Evolutionary conservation across 2,113 vertebrate species (phyloP).

Genomic region (Anolis sagrei): DNA sequence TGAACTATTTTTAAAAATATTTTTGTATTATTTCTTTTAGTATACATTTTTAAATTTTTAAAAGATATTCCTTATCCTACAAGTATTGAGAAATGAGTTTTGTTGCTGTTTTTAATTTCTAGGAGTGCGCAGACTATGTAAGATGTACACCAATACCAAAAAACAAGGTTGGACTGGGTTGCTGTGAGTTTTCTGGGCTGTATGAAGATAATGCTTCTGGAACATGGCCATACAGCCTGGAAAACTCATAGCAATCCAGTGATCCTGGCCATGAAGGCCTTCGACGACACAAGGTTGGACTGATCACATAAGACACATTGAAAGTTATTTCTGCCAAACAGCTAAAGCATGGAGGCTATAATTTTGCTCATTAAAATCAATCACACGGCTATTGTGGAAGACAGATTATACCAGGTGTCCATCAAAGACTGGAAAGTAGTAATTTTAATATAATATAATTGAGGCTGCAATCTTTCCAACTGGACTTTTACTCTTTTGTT

Average conservation of each 20-base stretch:
- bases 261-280: no score
- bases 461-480: background rate
- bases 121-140: background rate
- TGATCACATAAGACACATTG: background rate
- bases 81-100: no score
- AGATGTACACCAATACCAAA: background rate
- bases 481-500: background rate
- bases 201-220: no score
- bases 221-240: no score
- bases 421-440: background rate
- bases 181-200: no score
- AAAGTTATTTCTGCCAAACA: background rate
- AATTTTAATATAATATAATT: background rate
- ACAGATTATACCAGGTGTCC: background rate
- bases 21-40: no score
- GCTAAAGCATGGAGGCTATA: background rate
- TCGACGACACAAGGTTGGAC: background rate
- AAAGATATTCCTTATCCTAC: no score
- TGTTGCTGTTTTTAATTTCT: no score
- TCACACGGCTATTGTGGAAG: background rate
- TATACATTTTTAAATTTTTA: no score
- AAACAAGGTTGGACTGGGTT: background rate
- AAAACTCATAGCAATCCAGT: no score
- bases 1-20: background rate
- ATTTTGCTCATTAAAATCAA: slow-evolving; percentile 26